Evolutionary conservation across 2,113 vertebrate species (phyloP).

Genomic region (Balaeniceps rex): DNA sequence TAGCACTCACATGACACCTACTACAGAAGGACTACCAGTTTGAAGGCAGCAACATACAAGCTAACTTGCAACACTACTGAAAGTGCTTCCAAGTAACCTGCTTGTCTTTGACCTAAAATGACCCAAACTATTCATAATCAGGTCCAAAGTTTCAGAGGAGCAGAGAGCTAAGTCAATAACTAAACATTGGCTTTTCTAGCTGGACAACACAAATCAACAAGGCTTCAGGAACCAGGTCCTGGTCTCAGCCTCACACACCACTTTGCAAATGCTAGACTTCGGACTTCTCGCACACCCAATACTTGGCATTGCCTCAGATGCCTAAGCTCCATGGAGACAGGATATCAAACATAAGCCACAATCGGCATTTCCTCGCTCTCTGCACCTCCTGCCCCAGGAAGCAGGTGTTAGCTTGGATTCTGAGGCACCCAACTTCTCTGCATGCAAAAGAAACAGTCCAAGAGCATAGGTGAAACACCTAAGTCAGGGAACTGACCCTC

Average conservation of each 20-base stretch:
- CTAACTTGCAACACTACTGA: background rate
- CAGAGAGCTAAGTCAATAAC: background rate
- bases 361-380: fast-evolving
- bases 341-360: background rate
- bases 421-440: background rate
- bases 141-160: background rate
- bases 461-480: background rate
- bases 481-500: background rate
- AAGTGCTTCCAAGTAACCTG: background rate
- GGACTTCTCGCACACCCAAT: background rate
- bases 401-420: background rate
- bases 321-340: background rate
- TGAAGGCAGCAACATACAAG: background rate
- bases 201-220: background rate
- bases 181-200: background rate
- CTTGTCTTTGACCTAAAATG: background rate
- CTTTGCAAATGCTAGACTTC: background rate
- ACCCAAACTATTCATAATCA: background rate
- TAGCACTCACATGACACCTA: background rate
- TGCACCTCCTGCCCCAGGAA: background rate
- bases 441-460: background rate
- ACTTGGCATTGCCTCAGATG: background rate
- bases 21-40: background rate
- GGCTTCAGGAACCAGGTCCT: background rate
- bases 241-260: background rate